Conservation (phyloP, 2,888 invertebrate genomes). For the Tipula helvola region DNA sequence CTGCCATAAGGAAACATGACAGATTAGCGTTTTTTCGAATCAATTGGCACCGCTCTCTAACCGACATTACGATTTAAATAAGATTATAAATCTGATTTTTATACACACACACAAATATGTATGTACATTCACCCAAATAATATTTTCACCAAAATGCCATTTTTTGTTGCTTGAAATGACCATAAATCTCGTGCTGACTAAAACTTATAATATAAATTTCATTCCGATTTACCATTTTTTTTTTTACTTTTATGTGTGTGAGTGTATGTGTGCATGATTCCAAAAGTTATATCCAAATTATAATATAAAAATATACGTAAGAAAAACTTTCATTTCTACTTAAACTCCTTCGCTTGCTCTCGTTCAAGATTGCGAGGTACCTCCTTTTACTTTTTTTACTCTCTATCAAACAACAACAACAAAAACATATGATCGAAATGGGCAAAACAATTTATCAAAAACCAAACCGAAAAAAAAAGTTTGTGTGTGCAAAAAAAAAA, state of each 20-base stretch:
- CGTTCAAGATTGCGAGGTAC: neutral
- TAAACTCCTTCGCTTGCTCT: neutral
- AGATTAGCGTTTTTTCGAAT: too few relatives aligned
- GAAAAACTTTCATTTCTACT: neutral
- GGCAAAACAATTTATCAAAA: neutral
- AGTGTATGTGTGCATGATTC: neutral
- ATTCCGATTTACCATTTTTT: neutral
- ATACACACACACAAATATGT: neutral
- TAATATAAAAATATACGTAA: neutral
- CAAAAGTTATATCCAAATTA: neutral
- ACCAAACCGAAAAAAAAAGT: neutral
- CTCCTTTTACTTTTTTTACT: neutral
- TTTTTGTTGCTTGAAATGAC: neutral
- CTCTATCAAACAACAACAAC: neutral
- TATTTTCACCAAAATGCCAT: neutral
- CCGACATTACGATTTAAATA: neutral
- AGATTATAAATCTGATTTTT: neutral
- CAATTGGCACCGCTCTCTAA: too few relatives aligned
- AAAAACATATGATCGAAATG: neutral
- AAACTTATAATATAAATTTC: neutral
- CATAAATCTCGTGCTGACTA: neutral
- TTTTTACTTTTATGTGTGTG: neutral
- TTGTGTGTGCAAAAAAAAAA: neutral
- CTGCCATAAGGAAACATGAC: too few relatives aligned
- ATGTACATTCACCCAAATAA: neutral